Conservation (phyloP, 2,113 vertebrate genomes). For the Brachionichthys hirsutus region DNA sequence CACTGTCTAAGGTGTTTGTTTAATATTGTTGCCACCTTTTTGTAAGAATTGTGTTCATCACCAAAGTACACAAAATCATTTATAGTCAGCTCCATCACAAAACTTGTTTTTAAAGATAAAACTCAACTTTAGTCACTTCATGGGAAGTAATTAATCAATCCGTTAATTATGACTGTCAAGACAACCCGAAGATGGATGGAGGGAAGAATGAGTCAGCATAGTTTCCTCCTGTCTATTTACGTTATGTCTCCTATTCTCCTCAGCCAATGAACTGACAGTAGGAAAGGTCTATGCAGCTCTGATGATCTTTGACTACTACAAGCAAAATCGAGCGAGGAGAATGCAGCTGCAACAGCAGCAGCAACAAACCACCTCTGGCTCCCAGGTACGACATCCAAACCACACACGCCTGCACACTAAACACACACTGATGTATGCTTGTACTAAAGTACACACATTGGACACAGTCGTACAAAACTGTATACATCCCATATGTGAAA, state of each 20-base stretch:
- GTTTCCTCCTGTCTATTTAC: not conserved
- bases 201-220: slow-evolving; percentile 45
- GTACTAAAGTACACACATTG: not conserved
- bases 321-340: slow-evolving; percentile 90
- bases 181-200: slow-evolving; percentile 1
- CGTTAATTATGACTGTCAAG: too few relatives aligned
- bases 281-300: slow-evolving; percentile 96
- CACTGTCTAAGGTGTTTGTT: too few relatives aligned
- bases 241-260: slow-evolving; percentile 23
- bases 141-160: not conserved
- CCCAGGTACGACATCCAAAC: slow-evolving; percentile 56
- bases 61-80: too few relatives aligned
- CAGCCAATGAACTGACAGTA: slow-evolving; percentile 95
- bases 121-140: not conserved
- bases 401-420: not conserved
- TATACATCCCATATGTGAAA: slow-evolving; percentile 24
- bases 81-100: too few relatives aligned
- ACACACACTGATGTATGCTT: not conserved
- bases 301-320: slow-evolving; percentile 99
- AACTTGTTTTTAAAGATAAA: too few relatives aligned
- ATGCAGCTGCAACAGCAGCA: slow-evolving; percentile 80
- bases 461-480: slow-evolving; percentile 17
- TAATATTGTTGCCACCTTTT: too few relatives aligned
- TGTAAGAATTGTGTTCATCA: too few relatives aligned
- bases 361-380: slow-evolving; percentile 38